phyloP scores from a whole-genome alignment of 2,113 vertebrate genomes.

The Pheucticus melanocephalus region DNA sequence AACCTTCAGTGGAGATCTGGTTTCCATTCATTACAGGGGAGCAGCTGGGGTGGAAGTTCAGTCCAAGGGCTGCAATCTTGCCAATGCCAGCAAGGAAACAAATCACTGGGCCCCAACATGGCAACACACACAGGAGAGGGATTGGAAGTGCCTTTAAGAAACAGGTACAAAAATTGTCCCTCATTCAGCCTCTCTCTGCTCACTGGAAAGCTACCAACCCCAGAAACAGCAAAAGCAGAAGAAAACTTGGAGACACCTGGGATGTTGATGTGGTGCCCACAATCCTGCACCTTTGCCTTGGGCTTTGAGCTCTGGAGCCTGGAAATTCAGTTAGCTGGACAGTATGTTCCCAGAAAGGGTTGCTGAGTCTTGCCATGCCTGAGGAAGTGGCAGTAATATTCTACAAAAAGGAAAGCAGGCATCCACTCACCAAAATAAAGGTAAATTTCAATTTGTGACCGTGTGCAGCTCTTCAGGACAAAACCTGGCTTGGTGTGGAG shows the following conservation, averaged over 20 bases:
- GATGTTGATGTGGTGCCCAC: background rate
- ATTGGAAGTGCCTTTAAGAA: background rate
- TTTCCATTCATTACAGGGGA: background rate
- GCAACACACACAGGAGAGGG: background rate
- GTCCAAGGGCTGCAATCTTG: background rate
- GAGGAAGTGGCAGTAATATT: background rate
- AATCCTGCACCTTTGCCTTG: background rate
- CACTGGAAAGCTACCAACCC: background rate
- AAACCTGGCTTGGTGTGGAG: background rate
- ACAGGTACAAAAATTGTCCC: background rate
- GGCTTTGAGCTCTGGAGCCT: background rate
- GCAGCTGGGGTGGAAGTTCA: background rate
- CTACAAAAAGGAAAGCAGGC: background rate
- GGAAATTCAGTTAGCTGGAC: background rate
- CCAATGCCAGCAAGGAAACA: background rate
- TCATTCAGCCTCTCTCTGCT: background rate
- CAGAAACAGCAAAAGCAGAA: background rate
- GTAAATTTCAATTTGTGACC: background rate
- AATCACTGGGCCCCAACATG: background rate
- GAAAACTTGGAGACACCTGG: background rate
- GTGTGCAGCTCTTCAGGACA: background rate
- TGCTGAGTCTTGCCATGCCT: background rate
- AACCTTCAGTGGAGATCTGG: background rate
- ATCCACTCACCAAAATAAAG: background rate
- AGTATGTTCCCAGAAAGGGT: background rate